Base-by-base conservation (phyloP, 2,797 vertebrate species). In the Furcifer pardalis region DNA sequence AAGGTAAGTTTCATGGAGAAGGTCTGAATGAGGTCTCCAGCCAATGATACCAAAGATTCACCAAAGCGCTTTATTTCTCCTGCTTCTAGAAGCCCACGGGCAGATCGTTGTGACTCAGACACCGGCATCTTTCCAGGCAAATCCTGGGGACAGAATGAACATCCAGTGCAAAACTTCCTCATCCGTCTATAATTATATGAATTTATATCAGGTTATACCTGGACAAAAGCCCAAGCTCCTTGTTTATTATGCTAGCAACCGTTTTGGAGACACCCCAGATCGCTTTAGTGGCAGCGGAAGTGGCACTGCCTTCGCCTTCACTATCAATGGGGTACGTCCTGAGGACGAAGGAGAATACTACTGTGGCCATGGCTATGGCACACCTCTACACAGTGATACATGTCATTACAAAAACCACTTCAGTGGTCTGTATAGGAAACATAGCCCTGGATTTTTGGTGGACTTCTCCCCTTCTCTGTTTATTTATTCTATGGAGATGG, bases 51-150 rank as follows among this genome's bases (percentile, higher is more conserved):
- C n/a, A n/a, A n/a, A 7, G 62, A 71, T 23, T 9, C 42, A 73
- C 15, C 9, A 0, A 30, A 30, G 25, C 30, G 42, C 71, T 74
- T 74, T n/a, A 2, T 3, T 49, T 19, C 37, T 17, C 66, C 25
- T 74, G 4, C 44, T 46, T 77, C 44, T 15, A 87, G 85, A 27
- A 32, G 85, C 66, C 42, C 49, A 49, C 27, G 72, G 75, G 42
- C 37, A 84, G 32, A 84, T 85, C 62, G 44, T 32, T 25, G 21
- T 90, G 59, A 71, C 80, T 75, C 84, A 84, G 68, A 73, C 66
- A 25, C 81, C 88, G 9, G 49, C 68, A 9, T 25, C 30, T 10
- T 5, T 81, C 15, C 35, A 68, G 13, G 73, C 7, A 4, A n/a
- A 35, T 52, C 44, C 76, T 46, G 85, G 85, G 75, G 74, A 85